Base-by-base conservation (phyloP, 2,888 invertebrate species). In the Tachina lurida region DNA sequence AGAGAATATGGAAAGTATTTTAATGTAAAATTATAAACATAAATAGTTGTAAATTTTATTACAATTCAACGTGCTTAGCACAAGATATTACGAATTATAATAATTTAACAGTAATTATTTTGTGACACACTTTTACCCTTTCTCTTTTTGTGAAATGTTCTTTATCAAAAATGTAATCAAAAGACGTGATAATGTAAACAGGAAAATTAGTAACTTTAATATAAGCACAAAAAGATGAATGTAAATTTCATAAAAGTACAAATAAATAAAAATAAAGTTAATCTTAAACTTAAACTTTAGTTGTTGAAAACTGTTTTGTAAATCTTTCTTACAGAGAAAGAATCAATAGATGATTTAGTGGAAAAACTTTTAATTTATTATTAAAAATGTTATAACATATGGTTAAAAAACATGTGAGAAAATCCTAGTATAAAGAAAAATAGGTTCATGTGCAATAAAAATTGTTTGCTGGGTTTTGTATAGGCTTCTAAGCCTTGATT, bases 21-120 rank as follows among this genome's bases (percentile, higher is more conserved):
- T 49, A 31, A 39, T 67, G n/a, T 47, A 52, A 19, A 10, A 22
- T 68, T 41, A 41, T 13, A 41, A 54, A 68, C 68, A 68, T 41
- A 68, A 54, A 68, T 54, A 68, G 68, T 52, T 68, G 52, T 52
- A 68, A 52, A 52, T 68, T 52, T 68, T 68, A 68, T 68, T 52
- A 68, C 41, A 54, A 41, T 68, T 52, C 41, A 52, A 68, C 68
- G 68, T 68, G 68, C 41, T 68, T 41, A 39, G 52, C 68, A 52
- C 10, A 52, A n/a, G 41, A 39, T 41, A 54, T 54, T 52, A 41
- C 68, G 12, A 49, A 49, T 67, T 17, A 39, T 19, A 47, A 67
- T 67, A 52, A 41, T 9, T 39, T 41, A 17, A 41, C 1, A 41
- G 41, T 13, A 41, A 52, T 19, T 17, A 41, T 13, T 54, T 7